phyloP scores from a whole-genome alignment of 2,888 invertebrate genomes.

The Ariolimax columbianus region DNA sequence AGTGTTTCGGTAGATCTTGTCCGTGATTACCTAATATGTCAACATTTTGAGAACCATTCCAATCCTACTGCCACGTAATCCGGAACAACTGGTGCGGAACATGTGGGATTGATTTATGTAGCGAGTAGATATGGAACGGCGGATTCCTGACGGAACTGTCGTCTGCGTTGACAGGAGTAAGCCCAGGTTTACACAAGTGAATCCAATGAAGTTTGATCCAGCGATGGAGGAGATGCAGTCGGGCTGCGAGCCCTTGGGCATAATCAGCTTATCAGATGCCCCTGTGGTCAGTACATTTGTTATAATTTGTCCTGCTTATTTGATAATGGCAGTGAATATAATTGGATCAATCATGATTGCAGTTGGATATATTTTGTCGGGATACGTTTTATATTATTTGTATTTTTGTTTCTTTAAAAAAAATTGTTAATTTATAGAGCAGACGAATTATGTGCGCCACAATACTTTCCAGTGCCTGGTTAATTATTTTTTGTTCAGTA shows the following conservation, averaged over 20 bases:
- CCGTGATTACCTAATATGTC: neutral
- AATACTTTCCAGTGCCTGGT: too few species aligned
- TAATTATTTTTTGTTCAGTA: too few species aligned
- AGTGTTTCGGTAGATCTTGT: neutral
- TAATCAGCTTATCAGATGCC: neutral
- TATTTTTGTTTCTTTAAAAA: too few species aligned
- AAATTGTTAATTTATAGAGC: too few species aligned
- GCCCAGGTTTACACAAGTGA: neutral
- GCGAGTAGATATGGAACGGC: neutral
- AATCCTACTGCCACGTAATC: too few species aligned
- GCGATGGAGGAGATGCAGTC: conserved; percentile 10
- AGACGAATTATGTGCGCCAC: too few species aligned
- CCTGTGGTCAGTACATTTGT: too few species aligned
- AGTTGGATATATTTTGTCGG: too few species aligned
- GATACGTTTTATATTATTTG: too few species aligned
- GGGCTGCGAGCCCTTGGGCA: neutral
- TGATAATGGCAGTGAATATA: too few species aligned
- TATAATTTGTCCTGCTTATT: too few species aligned
- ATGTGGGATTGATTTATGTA: neutral
- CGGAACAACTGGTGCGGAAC: neutral
- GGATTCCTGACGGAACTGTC: neutral
- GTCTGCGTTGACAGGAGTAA: neutral
- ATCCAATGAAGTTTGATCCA: neutral
- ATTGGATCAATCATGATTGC: too few species aligned
- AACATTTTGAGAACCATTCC: neutral